Evolutionary conservation across 2,797 vertebrate species (phyloP).

Genomic region (Perdix hodgsoniae): DNA sequence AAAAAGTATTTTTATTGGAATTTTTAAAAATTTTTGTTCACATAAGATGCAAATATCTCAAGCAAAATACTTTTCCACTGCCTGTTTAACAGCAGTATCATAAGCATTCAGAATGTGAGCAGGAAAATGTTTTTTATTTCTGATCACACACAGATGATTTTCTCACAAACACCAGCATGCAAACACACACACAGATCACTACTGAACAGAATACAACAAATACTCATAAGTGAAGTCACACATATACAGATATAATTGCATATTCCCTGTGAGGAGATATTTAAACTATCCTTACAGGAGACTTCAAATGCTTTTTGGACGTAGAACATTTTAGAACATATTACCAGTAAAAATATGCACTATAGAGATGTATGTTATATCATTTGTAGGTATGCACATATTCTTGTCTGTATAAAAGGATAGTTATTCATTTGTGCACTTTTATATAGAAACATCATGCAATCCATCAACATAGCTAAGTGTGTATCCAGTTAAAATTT

Average conservation of each 20-base stretch:
- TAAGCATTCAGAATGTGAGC: background rate
- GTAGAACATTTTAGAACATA: background rate
- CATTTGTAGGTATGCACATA: background rate
- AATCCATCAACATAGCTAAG: background rate
- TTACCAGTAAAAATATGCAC: background rate
- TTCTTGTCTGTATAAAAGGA: background rate
- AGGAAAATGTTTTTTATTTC: background rate
- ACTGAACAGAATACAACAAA: background rate
- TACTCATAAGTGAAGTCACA: background rate
- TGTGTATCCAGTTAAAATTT: background rate
- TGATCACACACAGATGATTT: background rate
- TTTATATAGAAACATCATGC: background rate
- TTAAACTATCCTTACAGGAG: background rate
- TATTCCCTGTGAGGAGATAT: background rate
- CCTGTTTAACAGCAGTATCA: background rate
- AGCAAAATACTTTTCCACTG: background rate
- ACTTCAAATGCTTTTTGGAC: background rate
- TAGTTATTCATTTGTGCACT: background rate
- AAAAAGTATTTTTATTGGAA: background rate
- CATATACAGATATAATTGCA: fast-evolving
- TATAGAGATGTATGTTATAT: background rate
- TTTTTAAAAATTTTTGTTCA: background rate
- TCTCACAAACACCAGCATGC: background rate
- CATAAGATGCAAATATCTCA: background rate
- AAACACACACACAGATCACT: background rate